Evolutionary conservation across 2,888 invertebrate species (phyloP).

Genomic region (Parnassius apollo): DNA sequence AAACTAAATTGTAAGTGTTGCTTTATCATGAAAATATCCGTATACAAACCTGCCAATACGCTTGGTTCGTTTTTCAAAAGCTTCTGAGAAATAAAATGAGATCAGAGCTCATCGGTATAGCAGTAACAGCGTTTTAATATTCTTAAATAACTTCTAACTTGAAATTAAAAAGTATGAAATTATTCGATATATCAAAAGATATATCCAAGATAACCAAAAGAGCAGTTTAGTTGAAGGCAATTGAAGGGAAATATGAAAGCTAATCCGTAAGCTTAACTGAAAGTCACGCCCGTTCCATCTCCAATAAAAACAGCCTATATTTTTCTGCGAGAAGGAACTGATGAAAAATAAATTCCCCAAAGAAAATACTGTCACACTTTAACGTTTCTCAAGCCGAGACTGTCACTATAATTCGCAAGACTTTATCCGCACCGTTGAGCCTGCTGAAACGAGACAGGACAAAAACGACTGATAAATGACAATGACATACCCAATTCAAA

Average conservation of each 20-base stretch:
- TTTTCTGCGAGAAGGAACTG: constrained; percentile 18
- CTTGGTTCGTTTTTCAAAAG: too few relatives aligned
- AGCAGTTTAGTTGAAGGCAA: constrained; percentile 5
- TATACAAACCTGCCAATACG: too few relatives aligned
- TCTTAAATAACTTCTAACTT: too few relatives aligned
- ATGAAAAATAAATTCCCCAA: constrained; percentile 31
- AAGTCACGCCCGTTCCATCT: constrained; percentile 25
- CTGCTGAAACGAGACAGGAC: constrained; percentile 32
- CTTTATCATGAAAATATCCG: too few relatives aligned
- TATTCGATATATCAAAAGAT: too few relatives aligned
- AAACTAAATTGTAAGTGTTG: too few relatives aligned
- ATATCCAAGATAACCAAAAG: not conserved
- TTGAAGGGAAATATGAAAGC: constrained; percentile 24
- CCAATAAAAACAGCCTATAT: constrained; percentile 26
- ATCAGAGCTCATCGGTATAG: too few relatives aligned
- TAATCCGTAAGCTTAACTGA: constrained; percentile 24
- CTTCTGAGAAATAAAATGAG: too few relatives aligned
- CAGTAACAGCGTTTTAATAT: too few relatives aligned
- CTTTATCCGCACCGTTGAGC: constrained; percentile 33
- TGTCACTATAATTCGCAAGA: constrained; percentile 36
- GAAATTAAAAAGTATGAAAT: too few relatives aligned
- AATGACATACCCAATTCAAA: constrained; percentile 32
- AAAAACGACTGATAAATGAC: constrained; percentile 60
- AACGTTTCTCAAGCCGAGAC: constrained; percentile 26
- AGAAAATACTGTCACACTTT: constrained; percentile 24